Base-by-base conservation (phyloP, 2,888 invertebrate genomes). In the Troilus luridus region DNA sequence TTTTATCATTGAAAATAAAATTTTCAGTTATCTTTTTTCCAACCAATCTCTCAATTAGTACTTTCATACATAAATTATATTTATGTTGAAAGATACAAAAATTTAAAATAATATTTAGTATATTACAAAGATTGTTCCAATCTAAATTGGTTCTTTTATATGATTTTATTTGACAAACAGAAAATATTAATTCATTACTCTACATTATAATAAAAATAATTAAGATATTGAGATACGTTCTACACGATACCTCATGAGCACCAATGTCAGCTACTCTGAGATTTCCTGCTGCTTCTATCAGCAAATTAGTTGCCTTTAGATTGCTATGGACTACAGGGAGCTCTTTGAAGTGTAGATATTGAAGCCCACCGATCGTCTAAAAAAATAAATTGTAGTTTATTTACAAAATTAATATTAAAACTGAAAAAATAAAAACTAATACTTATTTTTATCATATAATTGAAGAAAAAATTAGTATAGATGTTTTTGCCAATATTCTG, bases 271-370 rank as follows among this genome's bases (percentile, higher is more conserved):
- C 94, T 64, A 95, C 92, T 91, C 94, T 93, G 21, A 94, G 93
- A n/a, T 93, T 93, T 7, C 94, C 94, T 90, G 93, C 93, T 12
- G 94, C 93, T 92, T 94, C 94, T 10, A 94, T 93, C 54, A 95
- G 93, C 91, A 94, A 93, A 93, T 95, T 94, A 7, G 94, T 94
- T n/a, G 94, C 94, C 92, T 95, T 95, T 89, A 95, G 93, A 93
- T 94, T 94, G 3, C 94, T 94, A 92, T 95, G 94, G 11, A 94
- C 93, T 56, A 95, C 94, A 0, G 94, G 94, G 54, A 93, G 93
- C 9, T 92, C 92, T 21, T 93, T 93, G 64, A 93, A 93, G 92
- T 95, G 95, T 21, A 95, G 92, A 92, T 93, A 94, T 91, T 93
- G 93, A 59, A 95, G 92, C 10, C 93, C 93, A 62, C 92, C 91